phyloP scores from a whole-genome alignment of 2,797 vertebrate genomes.

The Amblyraja radiata region DNA sequence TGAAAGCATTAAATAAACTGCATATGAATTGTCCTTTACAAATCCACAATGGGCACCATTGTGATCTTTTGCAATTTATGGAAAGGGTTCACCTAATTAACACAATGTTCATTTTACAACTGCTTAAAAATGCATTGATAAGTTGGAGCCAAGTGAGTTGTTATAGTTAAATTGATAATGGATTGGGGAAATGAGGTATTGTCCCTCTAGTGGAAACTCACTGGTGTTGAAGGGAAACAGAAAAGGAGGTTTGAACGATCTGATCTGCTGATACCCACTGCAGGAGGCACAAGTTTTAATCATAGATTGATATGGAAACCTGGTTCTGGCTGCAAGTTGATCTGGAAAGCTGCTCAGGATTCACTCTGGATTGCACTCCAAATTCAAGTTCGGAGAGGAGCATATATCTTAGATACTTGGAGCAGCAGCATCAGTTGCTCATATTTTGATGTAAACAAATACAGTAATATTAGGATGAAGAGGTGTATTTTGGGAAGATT shows the following conservation, averaged over 20 bases:
- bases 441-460: neutral
- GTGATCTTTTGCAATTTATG: neutral
- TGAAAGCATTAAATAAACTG: neutral
- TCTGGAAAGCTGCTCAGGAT: neutral
- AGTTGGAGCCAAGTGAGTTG: neutral
- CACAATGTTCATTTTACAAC: neutral
- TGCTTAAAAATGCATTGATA: neutral
- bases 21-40: neutral
- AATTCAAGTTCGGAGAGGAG: neutral
- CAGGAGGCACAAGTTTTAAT: neutral
- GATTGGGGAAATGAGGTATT: neutral
- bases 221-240: neutral
- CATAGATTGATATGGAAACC: neutral
- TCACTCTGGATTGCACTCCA: neutral
- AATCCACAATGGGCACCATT: neutral
- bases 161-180: neutral
- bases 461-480: neutral
- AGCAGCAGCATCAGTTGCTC: neutral
- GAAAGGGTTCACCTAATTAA: neutral
- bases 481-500: neutral
- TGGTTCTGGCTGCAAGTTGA: neutral
- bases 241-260: neutral
- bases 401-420: neutral
- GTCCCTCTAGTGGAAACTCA: neutral
- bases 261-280: neutral